A percentile compares a stretch with the other conserved stretches of the same genome.
phyloP scores from a whole-genome alignment of 2,888 invertebrate genomes.

The Tineola bisselliella region DNA sequence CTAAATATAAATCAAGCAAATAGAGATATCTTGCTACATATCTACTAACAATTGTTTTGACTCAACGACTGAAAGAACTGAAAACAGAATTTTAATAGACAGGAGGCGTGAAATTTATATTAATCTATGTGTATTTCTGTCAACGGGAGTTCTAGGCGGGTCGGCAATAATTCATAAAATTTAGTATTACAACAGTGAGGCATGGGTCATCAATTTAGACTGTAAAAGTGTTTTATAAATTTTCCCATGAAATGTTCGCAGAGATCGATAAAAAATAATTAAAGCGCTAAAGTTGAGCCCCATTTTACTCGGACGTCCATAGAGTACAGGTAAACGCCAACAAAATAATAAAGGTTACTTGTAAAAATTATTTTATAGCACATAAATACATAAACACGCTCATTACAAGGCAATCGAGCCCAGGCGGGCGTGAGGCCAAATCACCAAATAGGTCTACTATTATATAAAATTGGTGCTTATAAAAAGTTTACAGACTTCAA shows the following conservation, averaged over 20 bases:
- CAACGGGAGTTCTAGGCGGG: not conserved
- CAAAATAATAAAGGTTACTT: slow-evolving; percentile 15
- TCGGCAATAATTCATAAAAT: not conserved
- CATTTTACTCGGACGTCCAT: slow-evolving; percentile 9
- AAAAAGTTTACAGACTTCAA: not conserved
- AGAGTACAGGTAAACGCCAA: slow-evolving; percentile 14
- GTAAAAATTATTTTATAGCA: slow-evolving; percentile 16
- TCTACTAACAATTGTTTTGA: no score
- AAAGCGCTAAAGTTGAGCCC: slow-evolving; percentile 7
- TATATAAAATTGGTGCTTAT: slow-evolving; percentile 12
- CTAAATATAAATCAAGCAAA: not conserved
- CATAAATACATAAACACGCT: slow-evolving; percentile 17
- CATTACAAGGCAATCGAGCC: slow-evolving; percentile 15
- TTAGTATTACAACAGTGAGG: not conserved
- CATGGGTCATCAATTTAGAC: not conserved
- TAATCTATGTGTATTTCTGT: not conserved
- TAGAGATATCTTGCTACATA: not conserved
- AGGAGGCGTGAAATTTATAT: not conserved
- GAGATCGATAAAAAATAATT: slow-evolving; percentile 13
- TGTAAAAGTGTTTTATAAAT: slow-evolving; percentile 2
- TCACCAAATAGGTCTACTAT: slow-evolving; percentile 14
- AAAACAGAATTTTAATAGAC: not conserved
- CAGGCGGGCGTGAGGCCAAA: slow-evolving; percentile 10
- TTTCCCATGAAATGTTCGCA: not conserved
- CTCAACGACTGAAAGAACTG: not conserved